A percentile compares a stretch with the other conserved stretches of the same genome.
Conservation (phyloP, 1,140 invertebrate species). For the Zeugodacus cucurbitae region DNA sequence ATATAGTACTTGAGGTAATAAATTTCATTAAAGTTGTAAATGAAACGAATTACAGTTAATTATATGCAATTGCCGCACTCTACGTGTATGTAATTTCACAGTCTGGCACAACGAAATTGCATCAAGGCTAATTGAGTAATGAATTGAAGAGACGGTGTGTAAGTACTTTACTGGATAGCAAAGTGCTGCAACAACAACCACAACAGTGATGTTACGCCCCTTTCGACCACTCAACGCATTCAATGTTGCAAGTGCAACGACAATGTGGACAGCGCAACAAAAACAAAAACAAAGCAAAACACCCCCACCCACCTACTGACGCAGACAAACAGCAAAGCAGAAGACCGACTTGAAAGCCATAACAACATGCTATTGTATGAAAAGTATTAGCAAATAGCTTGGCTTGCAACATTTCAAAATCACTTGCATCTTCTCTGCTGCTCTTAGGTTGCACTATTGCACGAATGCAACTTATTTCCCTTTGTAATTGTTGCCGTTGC, state of each 20-base stretch:
- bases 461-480: background rate
- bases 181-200: background rate
- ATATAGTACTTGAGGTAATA: too few species aligned
- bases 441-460: background rate
- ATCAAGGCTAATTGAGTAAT: constrained; percentile 5
- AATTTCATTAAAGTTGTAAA: background rate
- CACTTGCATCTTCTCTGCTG: constrained; percentile 13
- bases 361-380: background rate
- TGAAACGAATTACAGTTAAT: background rate
- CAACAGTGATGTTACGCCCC: background rate
- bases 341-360: background rate
- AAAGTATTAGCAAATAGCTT: constrained; percentile 9
- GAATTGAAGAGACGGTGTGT: background rate
- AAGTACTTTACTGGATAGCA: background rate
- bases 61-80: background rate
- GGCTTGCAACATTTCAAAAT: constrained; percentile 29
- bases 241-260: background rate
- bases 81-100: background rate
- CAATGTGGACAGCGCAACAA: background rate
- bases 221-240: background rate
- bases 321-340: background rate
- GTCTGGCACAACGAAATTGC: background rate
- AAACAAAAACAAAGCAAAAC: too few species aligned
- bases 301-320: background rate
- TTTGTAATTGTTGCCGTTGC: constrained; percentile 9